Evolutionary conservation across 1,140 invertebrate genomes (phyloP).

Genomic region (Hypsibius dujardini): DNA sequence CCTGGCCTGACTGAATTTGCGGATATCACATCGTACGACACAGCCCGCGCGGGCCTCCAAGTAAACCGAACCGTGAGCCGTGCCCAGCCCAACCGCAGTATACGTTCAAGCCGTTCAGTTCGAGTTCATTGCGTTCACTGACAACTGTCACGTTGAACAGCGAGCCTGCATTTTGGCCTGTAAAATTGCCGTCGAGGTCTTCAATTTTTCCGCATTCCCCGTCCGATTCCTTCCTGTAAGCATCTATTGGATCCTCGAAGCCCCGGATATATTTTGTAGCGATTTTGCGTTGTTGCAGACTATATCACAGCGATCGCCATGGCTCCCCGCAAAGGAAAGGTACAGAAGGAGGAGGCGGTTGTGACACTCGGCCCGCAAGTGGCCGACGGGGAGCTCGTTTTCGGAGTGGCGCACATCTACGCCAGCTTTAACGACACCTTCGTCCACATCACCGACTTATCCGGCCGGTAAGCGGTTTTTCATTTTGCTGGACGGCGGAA

Average conservation of each 20-base stretch:
- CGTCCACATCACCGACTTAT: conserved; percentile 97
- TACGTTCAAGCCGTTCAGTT: too few relatives aligned
- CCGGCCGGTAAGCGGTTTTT: conserved; percentile 50
- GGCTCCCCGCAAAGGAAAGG: conserved; percentile 93
- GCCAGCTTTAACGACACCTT: conserved; percentile 99
- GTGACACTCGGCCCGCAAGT: conserved; percentile 90
- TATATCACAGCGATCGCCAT: conserved; percentile 38
- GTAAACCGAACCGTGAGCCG: too few relatives aligned
- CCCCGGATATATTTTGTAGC: not conserved
- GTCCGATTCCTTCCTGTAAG: not conserved
- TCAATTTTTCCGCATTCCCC: not conserved
- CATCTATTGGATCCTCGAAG: not conserved
- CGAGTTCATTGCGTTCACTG: too few relatives aligned
- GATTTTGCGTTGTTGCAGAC: not conserved
- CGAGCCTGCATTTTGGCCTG: too few relatives aligned
- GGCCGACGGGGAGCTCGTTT: conserved; percentile 87
- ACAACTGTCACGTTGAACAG: too few relatives aligned
- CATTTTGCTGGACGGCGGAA: conserved; percentile 8
- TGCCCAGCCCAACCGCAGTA: too few relatives aligned
- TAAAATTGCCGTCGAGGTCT: not conserved
- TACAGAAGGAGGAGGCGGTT: conserved; percentile 85
- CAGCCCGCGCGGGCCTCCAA: too few relatives aligned
- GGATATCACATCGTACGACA: too few relatives aligned
- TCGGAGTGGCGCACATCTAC: conserved; percentile 97
- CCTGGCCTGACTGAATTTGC: too few relatives aligned